Conservation (phyloP, 2,888 invertebrate species). For the Oligia strigilis region DNA sequence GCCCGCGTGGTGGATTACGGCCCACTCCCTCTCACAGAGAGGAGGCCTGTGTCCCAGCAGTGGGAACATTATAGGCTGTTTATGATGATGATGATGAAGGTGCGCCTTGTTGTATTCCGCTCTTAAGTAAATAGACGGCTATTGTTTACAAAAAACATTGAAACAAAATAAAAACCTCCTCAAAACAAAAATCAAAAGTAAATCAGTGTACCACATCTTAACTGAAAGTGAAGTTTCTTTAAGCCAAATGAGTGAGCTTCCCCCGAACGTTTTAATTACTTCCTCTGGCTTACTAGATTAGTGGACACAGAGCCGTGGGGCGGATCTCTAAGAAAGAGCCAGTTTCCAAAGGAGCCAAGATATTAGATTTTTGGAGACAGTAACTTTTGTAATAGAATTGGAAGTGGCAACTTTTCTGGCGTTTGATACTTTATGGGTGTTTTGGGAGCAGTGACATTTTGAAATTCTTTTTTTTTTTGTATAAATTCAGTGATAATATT, state of each 20-base stretch:
- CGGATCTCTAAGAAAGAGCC: conserved; percentile 39
- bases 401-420: background rate
- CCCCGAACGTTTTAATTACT: conserved; percentile 66
- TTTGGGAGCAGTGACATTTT: background rate
- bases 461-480: background rate
- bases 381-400: conserved; percentile 41
- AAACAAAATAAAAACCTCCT: background rate
- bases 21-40: no score
- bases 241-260: conserved; percentile 64
- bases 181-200: conserved; percentile 1
- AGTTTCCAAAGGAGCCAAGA: conserved; percentile 37
- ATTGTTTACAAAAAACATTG: background rate
- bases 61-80: no score
- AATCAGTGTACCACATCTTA: conserved; percentile 44
- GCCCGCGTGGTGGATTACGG: no score
- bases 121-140: background rate
- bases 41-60: no score
- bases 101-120: background rate
- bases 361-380: conserved; percentile 55
- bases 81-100: no score
- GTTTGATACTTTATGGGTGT: background rate
- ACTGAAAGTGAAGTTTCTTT: conserved; percentile 59
- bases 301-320: conserved; percentile 52
- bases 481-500: background rate
- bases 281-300: conserved; percentile 67